Conservation (phyloP, 1,140 invertebrate species). For the Solen grandis region DNA sequence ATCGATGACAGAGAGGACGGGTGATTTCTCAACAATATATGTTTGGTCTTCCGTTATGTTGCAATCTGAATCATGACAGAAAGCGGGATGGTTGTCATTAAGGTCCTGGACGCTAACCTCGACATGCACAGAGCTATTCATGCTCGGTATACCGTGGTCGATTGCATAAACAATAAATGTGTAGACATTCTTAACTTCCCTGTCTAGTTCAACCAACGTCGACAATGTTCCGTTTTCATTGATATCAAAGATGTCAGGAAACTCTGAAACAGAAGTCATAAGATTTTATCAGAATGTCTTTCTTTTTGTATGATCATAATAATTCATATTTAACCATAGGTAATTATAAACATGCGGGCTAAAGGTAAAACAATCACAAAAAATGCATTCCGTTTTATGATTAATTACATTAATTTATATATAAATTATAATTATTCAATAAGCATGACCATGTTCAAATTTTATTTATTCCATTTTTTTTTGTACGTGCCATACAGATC, state of each 20-base stretch:
- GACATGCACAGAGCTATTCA: slow-evolving; percentile 48
- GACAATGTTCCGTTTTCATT: slow-evolving; percentile 32
- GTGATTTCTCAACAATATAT: slow-evolving; percentile 88
- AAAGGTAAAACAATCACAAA: not conserved
- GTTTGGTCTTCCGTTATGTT: slow-evolving; percentile 43
- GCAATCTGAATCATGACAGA: slow-evolving; percentile 82
- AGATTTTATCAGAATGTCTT: slow-evolving; percentile 1
- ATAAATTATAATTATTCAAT: not conserved
- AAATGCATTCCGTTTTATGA: not conserved
- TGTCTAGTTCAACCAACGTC: slow-evolving; percentile 84
- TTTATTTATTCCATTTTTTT: no score
- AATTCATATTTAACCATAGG: not conserved
- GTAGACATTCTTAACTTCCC: slow-evolving; percentile 93
- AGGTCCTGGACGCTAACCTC: slow-evolving; percentile 92
- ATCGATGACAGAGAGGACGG: slow-evolving; percentile 58
- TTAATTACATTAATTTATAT: not conserved
- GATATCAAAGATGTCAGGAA: slow-evolving; percentile 10
- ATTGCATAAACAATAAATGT: slow-evolving; percentile 92
- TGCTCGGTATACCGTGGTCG: slow-evolving; percentile 81
- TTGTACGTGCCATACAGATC: no score
- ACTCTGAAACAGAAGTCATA: no score
- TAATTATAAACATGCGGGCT: no score
- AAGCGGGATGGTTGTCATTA: slow-evolving; percentile 94
- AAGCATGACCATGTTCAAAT: no score
- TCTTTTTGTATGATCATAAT: not conserved